A percentile compares a stretch with the other conserved stretches of the same genome.
These are phyloP conservation scores for Lordiphosa fenestrarum DNA, from an alignment of 2,888 invertebrate species.

Conservation along the genomic window DNA sequence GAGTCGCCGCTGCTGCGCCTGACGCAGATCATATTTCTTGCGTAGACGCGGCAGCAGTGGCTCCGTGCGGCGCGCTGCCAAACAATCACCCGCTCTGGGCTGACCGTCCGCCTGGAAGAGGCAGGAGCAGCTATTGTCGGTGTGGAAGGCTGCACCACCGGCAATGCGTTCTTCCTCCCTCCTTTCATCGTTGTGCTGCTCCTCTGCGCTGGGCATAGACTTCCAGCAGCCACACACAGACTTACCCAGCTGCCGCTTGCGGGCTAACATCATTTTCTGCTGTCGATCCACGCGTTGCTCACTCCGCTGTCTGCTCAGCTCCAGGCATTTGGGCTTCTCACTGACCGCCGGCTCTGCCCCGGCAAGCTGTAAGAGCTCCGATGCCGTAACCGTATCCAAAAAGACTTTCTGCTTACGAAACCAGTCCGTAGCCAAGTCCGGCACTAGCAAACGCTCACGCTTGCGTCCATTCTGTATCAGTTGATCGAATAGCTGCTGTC, in stretches of 20 bases:
- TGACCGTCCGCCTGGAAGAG: constrained; percentile 53
- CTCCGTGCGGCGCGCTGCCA: constrained; percentile 20
- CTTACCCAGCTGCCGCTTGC: no score
- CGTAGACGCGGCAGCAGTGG: constrained; percentile 34
- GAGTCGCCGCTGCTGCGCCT: constrained; percentile 42
- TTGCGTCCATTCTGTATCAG: constrained; percentile 20
- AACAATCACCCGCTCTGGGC: constrained; percentile 44
- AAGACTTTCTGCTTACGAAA: constrained; percentile 58
- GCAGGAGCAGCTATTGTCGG: constrained; percentile 16
- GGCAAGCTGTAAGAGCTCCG: constrained; percentile 15
- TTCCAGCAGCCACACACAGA: no score
- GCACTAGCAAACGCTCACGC: constrained; percentile 49
- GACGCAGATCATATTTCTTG: constrained; percentile 32
- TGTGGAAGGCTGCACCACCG: background rate
- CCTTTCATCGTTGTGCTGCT: no score
- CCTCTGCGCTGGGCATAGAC: no score
- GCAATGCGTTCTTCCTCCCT: background rate
- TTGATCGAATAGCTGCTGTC: constrained; percentile 33
- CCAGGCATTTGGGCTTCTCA: background rate
- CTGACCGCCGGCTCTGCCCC: background rate
- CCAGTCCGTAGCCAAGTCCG: constrained; percentile 65
- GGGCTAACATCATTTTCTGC: no score
- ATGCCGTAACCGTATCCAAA: constrained; percentile 32
- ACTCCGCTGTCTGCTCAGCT: no score
- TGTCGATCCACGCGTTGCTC: no score